These are phyloP conservation scores for Dipodomys stephensi DNA, from an alignment of 2,113 vertebrate species.

Conservation along the genomic window DNA sequence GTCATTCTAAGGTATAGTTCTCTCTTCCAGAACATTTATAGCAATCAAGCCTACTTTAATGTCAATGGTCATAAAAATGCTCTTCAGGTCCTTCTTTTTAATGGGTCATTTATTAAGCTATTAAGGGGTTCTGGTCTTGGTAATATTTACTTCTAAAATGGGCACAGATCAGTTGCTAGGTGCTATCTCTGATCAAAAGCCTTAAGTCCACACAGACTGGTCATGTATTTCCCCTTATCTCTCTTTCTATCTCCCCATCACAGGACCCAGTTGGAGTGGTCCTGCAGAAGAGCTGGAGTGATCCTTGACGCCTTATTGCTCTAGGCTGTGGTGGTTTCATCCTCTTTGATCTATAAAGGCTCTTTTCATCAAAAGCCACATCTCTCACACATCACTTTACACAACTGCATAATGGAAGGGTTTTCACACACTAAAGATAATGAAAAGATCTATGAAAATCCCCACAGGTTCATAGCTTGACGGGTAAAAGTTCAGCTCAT, in stretches of 20 bases:
- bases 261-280: neutral
- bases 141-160: conserved; percentile 41
- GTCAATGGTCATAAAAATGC: neutral
- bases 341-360: conserved; percentile 57
- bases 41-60: neutral
- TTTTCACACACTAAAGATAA: conserved; percentile 41
- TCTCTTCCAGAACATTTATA: neutral
- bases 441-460: neutral
- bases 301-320: conserved; percentile 21
- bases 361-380: conserved; percentile 59
- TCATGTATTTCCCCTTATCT: conserved; percentile 49
- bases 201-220: conserved; percentile 20
- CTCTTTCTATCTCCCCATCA: neutral
- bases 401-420: conserved; percentile 18
- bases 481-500: neutral
- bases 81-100: conserved; percentile 2
- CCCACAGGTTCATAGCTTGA: neutral
- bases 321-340: neutral
- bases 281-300: neutral
- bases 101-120: conserved; percentile 49
- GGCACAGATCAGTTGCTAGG: conserved; percentile 47
- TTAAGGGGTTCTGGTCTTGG: neutral
- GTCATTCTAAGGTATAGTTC: neutral
- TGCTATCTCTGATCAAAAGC: conserved; percentile 66
- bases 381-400: conserved; percentile 9